These are phyloP conservation scores for Mactromeris polynyma DNA, from an alignment of 2,888 invertebrate genomes.

Conservation along the genomic window DNA sequence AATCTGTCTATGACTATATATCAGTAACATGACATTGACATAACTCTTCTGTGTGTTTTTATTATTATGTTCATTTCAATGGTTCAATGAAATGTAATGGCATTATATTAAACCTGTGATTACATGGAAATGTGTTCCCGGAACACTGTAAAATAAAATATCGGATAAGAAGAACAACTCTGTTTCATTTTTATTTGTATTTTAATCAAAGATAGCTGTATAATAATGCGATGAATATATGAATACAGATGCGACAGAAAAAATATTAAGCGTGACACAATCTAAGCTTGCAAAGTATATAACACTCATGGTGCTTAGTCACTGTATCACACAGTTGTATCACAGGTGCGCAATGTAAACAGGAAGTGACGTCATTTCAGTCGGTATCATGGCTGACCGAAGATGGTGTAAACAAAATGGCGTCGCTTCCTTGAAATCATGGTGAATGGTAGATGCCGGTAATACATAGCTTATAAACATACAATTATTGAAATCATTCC, in stretches of 20 bases:
- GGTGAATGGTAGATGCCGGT: slow-evolving; percentile 64
- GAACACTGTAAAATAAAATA: too few species aligned
- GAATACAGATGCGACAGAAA: not conserved
- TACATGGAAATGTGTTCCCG: too few species aligned
- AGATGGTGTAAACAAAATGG: slow-evolving; percentile 59
- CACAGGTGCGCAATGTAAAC: slow-evolving; percentile 62
- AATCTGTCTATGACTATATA: too few species aligned
- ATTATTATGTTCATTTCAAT: too few species aligned
- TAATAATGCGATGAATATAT: slow-evolving; percentile 24
- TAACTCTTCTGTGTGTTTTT: too few species aligned
- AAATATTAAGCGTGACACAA: slow-evolving; percentile 21
- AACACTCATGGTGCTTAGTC: slow-evolving; percentile 36
- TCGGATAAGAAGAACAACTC: too few species aligned
- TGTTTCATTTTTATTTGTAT: slow-evolving; percentile 24
- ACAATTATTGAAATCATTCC: slow-evolving; percentile 60
- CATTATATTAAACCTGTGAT: too few species aligned
- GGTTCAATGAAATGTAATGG: too few species aligned
- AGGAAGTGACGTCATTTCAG: slow-evolving; percentile 68
- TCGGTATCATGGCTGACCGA: slow-evolving; percentile 77
- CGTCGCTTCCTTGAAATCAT: slow-evolving; percentile 69
- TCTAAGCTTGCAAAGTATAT: slow-evolving; percentile 20
- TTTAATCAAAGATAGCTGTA: not conserved
- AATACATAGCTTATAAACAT: slow-evolving; percentile 14
- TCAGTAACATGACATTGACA: too few species aligned
- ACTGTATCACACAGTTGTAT: slow-evolving; percentile 62